Percentiles rank a stretch among this genome's conserved stretches.
Evolutionary conservation across 2,113 vertebrate genomes (phyloP).

Genomic region (Hemibagrus wyckioides): DNA sequence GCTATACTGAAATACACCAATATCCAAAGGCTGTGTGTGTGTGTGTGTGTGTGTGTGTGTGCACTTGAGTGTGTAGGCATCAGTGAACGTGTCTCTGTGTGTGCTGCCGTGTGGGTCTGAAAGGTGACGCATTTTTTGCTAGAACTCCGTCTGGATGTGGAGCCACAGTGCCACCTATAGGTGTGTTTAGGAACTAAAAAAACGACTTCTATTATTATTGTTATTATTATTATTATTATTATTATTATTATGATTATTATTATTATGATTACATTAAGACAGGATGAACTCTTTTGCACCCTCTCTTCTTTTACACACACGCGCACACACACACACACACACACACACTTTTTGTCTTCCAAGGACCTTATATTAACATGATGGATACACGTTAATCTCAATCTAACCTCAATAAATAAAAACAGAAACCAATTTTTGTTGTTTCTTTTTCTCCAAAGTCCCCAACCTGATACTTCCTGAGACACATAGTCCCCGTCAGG

Average conservation of each 20-base stretch:
- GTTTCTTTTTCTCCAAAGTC: not conserved
- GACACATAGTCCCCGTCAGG: not conserved
- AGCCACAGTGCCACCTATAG: conserved; percentile 52
- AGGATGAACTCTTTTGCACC: not conserved
- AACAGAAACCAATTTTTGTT: not conserved
- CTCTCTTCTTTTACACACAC: not conserved
- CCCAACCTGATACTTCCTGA: not conserved
- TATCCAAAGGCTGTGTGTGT: conserved; percentile 13
- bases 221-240: not conserved
- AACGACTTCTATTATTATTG: not conserved
- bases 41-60: not conserved
- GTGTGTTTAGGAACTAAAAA: not conserved
- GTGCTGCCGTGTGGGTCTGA: not conserved
- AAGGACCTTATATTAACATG: not conserved
- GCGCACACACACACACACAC: not conserved
- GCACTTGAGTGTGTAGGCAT: not conserved
- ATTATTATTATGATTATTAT: conserved; percentile 19
- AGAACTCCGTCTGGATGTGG: not conserved
- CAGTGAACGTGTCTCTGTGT: not conserved
- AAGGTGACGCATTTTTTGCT: not conserved
- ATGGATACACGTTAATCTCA: not conserved
- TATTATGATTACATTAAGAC: not conserved
- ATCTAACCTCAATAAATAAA: not conserved
- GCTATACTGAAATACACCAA: conserved; percentile 12
- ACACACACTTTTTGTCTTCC: not conserved